A percentile compares a stretch with the other conserved stretches of the same genome.
phyloP scores from a whole-genome alignment of 2,797 vertebrate species.

The Apogon hyalosoma region DNA sequence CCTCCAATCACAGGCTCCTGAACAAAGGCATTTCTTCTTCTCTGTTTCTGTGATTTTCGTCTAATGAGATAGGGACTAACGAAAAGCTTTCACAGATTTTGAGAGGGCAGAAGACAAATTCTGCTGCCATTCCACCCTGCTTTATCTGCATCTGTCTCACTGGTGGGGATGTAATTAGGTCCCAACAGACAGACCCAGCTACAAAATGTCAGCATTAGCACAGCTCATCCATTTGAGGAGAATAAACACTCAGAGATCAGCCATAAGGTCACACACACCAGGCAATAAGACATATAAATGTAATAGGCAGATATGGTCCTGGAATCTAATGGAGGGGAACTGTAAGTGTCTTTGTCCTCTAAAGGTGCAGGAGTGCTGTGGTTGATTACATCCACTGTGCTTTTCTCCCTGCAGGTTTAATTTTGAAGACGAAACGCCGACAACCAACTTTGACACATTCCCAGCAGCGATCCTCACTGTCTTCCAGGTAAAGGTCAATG shows the following conservation, averaged over 20 bases:
- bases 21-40: not conserved
- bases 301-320: conserved; percentile 11
- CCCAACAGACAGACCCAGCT: conserved; percentile 47
- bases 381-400: conserved; percentile 24
- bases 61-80: conserved; percentile 34
- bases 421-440: conserved; percentile 94
- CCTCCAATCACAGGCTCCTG: not conserved
- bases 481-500: conserved; percentile 89
- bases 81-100: conserved; percentile 24
- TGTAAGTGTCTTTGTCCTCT: not conserved
- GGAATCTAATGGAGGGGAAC: conserved; percentile 9
- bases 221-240: conserved; percentile 34
- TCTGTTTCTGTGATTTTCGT: not conserved
- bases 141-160: conserved; percentile 29
- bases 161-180: conserved; percentile 60
- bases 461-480: conserved; percentile 97
- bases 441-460: conserved; percentile 97
- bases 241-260: conserved; percentile 33
- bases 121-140: conserved; percentile 12
- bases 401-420: conserved; percentile 88
- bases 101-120: conserved; percentile 25
- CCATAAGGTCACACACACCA: conserved; percentile 17
- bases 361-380: not conserved
- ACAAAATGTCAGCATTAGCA: conserved; percentile 54
- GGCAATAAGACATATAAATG: conserved; percentile 13